Percentiles rank a stretch among this genome's conserved stretches.
phyloP scores from a whole-genome alignment of 1,140 invertebrate genomes.

The Nymphalis io region DNA sequence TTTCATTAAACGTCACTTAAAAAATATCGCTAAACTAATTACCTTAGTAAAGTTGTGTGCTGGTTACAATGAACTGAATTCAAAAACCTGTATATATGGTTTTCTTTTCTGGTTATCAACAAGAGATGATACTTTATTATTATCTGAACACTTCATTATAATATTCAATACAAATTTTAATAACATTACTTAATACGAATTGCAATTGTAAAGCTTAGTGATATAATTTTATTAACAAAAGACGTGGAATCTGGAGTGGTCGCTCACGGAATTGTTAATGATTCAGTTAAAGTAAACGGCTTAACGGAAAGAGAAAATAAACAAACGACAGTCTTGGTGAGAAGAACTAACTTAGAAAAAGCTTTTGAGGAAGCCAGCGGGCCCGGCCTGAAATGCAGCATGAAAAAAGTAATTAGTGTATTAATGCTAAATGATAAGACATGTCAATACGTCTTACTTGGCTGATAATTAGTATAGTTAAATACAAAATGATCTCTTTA shows the following conservation, averaged over 20 bases:
- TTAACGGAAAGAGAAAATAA: conserved; percentile 72
- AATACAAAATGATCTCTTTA: too few species aligned
- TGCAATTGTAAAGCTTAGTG: conserved; percentile 68
- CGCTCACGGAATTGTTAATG: conserved; percentile 57
- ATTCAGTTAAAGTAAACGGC: conserved; percentile 67
- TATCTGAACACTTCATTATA: conserved; percentile 77
- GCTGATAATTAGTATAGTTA: neutral
- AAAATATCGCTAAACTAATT: conserved; percentile 74
- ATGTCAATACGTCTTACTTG: neutral
- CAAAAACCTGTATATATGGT: conserved; percentile 58
- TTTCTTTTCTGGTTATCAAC: conserved; percentile 54
- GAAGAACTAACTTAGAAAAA: conserved; percentile 88
- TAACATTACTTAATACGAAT: conserved; percentile 72
- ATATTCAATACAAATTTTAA: conserved; percentile 70
- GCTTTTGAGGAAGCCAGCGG: conserved; percentile 93
- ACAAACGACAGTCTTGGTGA: conserved; percentile 78
- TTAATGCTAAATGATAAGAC: conserved; percentile 45
- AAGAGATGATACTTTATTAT: conserved; percentile 67
- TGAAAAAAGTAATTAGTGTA: conserved; percentile 60
- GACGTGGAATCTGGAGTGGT: conserved; percentile 61
- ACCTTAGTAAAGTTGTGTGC: conserved; percentile 76
- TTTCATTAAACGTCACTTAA: conserved; percentile 73
- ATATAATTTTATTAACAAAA: conserved; percentile 59
- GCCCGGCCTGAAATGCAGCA: conserved; percentile 84
- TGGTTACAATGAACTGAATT: conserved; percentile 64